A percentile compares a stretch with the other conserved stretches of the same genome.
These are phyloP conservation scores for Diplazon laetatorius DNA, from an alignment of 2,888 invertebrate species.

Conservation along the genomic window DNA sequence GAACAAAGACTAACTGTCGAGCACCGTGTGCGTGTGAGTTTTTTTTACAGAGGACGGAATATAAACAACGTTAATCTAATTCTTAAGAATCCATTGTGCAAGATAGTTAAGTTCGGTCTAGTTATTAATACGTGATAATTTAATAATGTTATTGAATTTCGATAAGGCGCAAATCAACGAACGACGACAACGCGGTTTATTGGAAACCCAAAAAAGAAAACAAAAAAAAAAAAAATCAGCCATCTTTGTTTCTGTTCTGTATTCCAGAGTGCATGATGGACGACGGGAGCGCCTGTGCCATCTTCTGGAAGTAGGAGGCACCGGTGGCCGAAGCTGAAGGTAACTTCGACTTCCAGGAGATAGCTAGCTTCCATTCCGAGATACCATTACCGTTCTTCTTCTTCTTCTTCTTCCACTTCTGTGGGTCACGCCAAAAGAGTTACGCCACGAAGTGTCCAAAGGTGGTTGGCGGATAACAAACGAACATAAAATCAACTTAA, in stretches of 20 bases:
- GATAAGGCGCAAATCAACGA: slow-evolving; percentile 46
- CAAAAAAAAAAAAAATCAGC: too few species aligned
- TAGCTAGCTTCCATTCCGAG: slow-evolving; percentile 84
- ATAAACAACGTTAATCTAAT: slow-evolving; percentile 4
- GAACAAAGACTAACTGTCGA: slow-evolving; percentile 33
- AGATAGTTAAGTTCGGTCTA: slow-evolving; percentile 3
- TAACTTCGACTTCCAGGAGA: slow-evolving; percentile 85
- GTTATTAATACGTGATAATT: slow-evolving; percentile 37
- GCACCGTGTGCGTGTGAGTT: slow-evolving; percentile 17
- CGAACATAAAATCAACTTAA: slow-evolving; percentile 41
- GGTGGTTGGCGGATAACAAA: slow-evolving; percentile 51
- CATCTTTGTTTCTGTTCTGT: slow-evolving; percentile 85
- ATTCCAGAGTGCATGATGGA: slow-evolving; percentile 85
- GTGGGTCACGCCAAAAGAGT: slow-evolving; percentile 65
- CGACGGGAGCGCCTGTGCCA: slow-evolving; percentile 84
- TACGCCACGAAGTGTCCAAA: slow-evolving; percentile 65
- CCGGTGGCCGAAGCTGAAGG: slow-evolving; percentile 83
- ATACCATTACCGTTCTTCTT: slow-evolving; percentile 77
- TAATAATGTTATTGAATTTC: slow-evolving; percentile 53
- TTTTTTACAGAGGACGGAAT: slow-evolving; percentile 19
- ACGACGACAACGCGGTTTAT: slow-evolving; percentile 65
- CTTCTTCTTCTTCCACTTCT: slow-evolving; percentile 70
- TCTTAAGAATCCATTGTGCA: slow-evolving; percentile 13
- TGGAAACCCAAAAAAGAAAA: slow-evolving; percentile 81
- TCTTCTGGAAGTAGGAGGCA: slow-evolving; percentile 86